Conservation (phyloP, 2,888 invertebrate species). For the Didymodactylos carnosus region DNA sequence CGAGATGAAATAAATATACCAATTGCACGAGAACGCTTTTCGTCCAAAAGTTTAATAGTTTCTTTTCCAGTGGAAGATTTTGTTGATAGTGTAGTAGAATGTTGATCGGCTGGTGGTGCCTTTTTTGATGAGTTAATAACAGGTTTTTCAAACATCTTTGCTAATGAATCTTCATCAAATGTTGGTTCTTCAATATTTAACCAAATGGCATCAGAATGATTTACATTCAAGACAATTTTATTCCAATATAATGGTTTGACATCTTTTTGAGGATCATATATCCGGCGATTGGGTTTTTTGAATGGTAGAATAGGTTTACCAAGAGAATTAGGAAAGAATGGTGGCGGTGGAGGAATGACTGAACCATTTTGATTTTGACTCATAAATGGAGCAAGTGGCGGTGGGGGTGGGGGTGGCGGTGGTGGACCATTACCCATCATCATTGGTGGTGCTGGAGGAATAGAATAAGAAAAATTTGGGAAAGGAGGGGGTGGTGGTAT, state of each 20-base stretch:
- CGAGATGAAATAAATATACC: slow-evolving; percentile 77
- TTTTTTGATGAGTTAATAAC: background rate
- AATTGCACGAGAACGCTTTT: slow-evolving; percentile 75
- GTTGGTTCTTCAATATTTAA: slow-evolving; percentile 4
- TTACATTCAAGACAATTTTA: background rate
- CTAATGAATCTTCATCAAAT: slow-evolving; percentile 2
- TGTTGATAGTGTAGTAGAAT: background rate
- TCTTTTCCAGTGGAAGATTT: slow-evolving; percentile 16
- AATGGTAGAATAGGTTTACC: background rate
- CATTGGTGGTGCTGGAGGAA: background rate
- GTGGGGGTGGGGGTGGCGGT: too few species aligned
- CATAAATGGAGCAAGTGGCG: too few species aligned
- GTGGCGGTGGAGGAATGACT: background rate
- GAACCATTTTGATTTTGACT: too few species aligned
- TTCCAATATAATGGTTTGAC: slow-evolving; percentile 7
- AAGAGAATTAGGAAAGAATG: background rate
- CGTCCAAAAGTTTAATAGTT: slow-evolving; percentile 66
- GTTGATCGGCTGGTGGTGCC: background rate
- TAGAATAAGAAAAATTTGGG: background rate
- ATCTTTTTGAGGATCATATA: background rate
- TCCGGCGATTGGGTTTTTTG: background rate
- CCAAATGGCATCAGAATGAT: slow-evolving; percentile 4
- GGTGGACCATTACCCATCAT: too few species aligned
- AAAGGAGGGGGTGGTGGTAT: background rate
- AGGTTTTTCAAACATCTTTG: background rate